phyloP scores from a whole-genome alignment of 1,140 invertebrate genomes.

The Metaphire vulgaris region DNA sequence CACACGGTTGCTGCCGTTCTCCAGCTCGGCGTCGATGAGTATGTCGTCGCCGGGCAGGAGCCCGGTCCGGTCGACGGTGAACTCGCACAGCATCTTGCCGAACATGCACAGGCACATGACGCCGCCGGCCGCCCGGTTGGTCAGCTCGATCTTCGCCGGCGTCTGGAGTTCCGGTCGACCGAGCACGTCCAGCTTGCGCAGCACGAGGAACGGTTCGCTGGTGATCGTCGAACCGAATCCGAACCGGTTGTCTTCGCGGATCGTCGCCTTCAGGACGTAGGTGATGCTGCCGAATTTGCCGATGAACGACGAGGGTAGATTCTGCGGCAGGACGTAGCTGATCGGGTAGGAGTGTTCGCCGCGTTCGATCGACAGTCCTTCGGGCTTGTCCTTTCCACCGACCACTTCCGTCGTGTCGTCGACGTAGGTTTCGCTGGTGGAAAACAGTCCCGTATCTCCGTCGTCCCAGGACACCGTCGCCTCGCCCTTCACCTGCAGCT shows the following conservation, averaged over 20 bases:
- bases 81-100: constrained; percentile 39
- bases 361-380: constrained; percentile 30
- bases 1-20: constrained; percentile 21
- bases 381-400: too few relatives aligned
- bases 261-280: constrained; percentile 45
- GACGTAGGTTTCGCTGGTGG: constrained; percentile 44
- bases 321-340: constrained; percentile 43
- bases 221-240: constrained; percentile 39
- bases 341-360: constrained; percentile 44
- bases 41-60: constrained; percentile 47
- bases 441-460: constrained; percentile 29
- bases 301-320: constrained; percentile 49
- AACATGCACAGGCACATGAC: constrained; percentile 35
- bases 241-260: constrained; percentile 33
- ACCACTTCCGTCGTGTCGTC: constrained; percentile 36
- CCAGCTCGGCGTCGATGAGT: constrained; percentile 41
- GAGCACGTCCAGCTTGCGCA: constrained; percentile 32
- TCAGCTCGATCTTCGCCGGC: constrained; percentile 21
- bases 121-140: constrained; percentile 36
- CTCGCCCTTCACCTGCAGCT: constrained; percentile 35
- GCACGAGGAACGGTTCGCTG: constrained; percentile 47
- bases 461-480: constrained; percentile 46
- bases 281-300: constrained; percentile 51
- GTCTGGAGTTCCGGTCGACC: constrained; percentile 14
- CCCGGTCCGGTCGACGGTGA: constrained; percentile 38